Evolutionary conservation across 2,113 vertebrate genomes (phyloP).

Genomic region (Coryphaenoides rupestris): DNA sequence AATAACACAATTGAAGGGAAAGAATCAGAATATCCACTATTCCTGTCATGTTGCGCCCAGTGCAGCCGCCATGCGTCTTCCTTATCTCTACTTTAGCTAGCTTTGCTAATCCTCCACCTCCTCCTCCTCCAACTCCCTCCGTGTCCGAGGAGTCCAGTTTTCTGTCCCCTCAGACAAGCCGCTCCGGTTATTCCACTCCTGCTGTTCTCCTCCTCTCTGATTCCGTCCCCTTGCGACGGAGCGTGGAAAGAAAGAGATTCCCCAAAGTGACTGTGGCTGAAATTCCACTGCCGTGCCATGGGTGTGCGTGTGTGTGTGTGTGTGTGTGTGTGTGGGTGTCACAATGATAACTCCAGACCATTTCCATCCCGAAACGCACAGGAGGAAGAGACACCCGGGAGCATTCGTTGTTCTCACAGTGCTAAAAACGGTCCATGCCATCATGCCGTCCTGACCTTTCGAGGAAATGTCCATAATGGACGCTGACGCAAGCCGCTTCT

Average conservation of each 20-base stretch:
- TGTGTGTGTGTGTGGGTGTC: constrained; percentile 35
- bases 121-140: not conserved
- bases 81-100: constrained; percentile 40
- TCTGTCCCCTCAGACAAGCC: not conserved
- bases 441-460: constrained; percentile 34
- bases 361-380: constrained; percentile 46
- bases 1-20: too few species aligned
- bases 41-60: constrained; percentile 1
- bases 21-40: too few species aligned
- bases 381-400: constrained; percentile 44
- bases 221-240: constrained; percentile 35
- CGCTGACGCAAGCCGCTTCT: constrained; percentile 32
- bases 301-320: too few species aligned
- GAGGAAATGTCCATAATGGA: constrained; percentile 52
- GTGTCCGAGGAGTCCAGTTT: constrained; percentile 17
- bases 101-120: constrained; percentile 29
- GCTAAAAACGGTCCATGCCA: constrained; percentile 16
- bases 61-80: constrained; percentile 12
- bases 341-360: constrained; percentile 55
- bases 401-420: constrained; percentile 22
- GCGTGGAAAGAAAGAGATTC: constrained; percentile 62
- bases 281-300: constrained; percentile 39
- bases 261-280: constrained; percentile 55
- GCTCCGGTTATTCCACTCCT: constrained; percentile 54
- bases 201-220: constrained; percentile 20